Percentiles rank a stretch among this genome's conserved stretches.
Conservation (phyloP, 2,113 vertebrate species). For the Ailuropoda melanoleuca region DNA sequence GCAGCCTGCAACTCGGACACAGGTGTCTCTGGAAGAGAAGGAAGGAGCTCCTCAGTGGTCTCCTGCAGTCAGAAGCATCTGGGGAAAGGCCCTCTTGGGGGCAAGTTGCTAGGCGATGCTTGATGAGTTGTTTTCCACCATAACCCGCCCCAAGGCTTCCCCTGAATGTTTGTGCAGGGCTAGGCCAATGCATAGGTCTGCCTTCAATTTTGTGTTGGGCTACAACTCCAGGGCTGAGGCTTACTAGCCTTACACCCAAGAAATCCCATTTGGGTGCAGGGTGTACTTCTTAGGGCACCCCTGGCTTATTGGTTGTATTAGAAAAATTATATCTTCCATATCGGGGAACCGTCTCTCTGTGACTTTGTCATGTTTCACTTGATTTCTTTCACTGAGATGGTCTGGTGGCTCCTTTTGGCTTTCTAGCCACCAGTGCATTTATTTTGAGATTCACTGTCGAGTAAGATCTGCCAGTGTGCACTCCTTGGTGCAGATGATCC, state of each 20-base stretch:
- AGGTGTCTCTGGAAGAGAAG: not conserved
- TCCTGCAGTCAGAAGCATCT: not conserved
- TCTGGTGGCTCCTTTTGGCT: not conserved
- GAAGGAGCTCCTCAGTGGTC: not conserved
- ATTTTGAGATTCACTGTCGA: not conserved
- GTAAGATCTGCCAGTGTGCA: not conserved
- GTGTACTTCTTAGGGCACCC: not conserved
- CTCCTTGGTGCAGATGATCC: not conserved
- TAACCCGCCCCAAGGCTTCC: not conserved
- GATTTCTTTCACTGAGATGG: not conserved
- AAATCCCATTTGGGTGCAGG: not conserved
- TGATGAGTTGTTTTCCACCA: not conserved
- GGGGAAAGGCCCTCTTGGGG: not conserved
- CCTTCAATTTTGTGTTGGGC: not conserved
- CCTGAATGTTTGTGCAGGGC: not conserved
- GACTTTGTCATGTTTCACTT: not conserved
- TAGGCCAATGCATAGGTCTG: not conserved
- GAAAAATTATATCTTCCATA: not conserved
- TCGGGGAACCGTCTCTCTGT: not conserved
- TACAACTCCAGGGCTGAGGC: too few species aligned
- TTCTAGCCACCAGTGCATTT: not conserved
- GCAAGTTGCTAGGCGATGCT: not conserved
- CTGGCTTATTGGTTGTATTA: not conserved
- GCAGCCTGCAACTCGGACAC: not conserved
- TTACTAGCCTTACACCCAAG: not conserved